Evolutionary conservation across 1,140 invertebrate genomes (phyloP).

Genomic region (Pogonognathellus flavescens): DNA sequence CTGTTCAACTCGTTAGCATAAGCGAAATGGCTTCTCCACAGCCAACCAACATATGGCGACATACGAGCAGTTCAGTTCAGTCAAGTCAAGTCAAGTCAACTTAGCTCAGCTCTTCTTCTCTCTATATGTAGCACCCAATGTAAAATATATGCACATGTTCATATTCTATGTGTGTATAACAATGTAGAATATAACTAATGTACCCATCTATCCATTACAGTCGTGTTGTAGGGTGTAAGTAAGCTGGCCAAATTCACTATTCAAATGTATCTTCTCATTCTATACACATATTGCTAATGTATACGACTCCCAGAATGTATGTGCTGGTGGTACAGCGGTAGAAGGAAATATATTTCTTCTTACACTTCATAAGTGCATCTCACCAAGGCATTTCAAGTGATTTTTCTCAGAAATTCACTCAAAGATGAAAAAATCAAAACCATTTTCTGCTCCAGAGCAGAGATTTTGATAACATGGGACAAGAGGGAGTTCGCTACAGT

Average conservation of each 20-base stretch:
- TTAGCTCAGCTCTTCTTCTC: conserved; percentile 29
- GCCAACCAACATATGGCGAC: conserved; percentile 65
- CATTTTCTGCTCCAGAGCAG: background rate
- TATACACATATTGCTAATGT: conserved; percentile 17
- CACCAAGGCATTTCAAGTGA: conserved; percentile 46
- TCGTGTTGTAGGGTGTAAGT: background rate
- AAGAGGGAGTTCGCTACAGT: background rate
- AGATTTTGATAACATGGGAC: conserved; percentile 8
- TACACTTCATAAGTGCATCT: conserved; percentile 19
- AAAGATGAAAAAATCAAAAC: conserved; percentile 43
- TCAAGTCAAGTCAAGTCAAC: conserved; percentile 46
- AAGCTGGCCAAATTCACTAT: conserved; percentile 29
- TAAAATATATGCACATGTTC: conserved; percentile 14
- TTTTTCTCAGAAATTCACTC: conserved; percentile 47
- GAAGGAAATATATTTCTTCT: background rate
- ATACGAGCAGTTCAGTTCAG: conserved; percentile 49
- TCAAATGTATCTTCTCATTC: conserved; percentile 42
- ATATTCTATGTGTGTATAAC: conserved; percentile 1
- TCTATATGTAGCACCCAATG: background rate
- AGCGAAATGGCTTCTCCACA: conserved; percentile 65
- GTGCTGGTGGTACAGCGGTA: background rate
- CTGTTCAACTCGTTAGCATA: conserved; percentile 67
- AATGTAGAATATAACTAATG: conserved; percentile 11
- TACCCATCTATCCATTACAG: background rate
- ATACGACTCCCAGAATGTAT: conserved; percentile 6